Conservation (phyloP, 2,113 vertebrate species). For the Leucopternis melanops region DNA sequence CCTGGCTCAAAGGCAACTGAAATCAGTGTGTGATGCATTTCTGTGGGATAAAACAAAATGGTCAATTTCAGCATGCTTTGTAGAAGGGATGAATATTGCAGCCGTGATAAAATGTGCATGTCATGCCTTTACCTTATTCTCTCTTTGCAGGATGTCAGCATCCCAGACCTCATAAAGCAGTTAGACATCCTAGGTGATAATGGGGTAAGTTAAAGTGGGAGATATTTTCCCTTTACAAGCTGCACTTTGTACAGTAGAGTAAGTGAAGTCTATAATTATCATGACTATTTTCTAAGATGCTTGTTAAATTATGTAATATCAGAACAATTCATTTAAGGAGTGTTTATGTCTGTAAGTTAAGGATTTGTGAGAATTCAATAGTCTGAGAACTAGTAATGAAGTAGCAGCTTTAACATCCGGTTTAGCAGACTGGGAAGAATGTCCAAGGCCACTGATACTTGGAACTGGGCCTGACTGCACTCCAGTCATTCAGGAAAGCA, state of each 20-base stretch:
- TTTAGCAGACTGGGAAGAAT: not conserved
- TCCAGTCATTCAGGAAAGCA: not conserved
- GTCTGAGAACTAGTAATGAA: not conserved
- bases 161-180: conserved; percentile 97
- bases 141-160: conserved; percentile 88
- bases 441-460: not conserved
- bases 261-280: not conserved
- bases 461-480: not conserved
- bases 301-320: not conserved
- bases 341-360: not conserved
- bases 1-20: not conserved
- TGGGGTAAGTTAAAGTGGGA: conserved; percentile 79
- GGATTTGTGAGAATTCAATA: not conserved
- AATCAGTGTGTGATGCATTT: not conserved
- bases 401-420: not conserved
- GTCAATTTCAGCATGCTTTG: not conserved
- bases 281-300: not conserved
- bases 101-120: not conserved
- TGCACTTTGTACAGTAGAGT: not conserved
- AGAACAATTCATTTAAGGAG: not conserved
- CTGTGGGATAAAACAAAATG: not conserved
- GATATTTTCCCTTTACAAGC: not conserved
- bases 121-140: not conserved
- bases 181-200: conserved; percentile 97
- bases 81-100: not conserved